Base-by-base conservation (phyloP, 2,113 vertebrate species). In the Alligator mississippiensis region DNA sequence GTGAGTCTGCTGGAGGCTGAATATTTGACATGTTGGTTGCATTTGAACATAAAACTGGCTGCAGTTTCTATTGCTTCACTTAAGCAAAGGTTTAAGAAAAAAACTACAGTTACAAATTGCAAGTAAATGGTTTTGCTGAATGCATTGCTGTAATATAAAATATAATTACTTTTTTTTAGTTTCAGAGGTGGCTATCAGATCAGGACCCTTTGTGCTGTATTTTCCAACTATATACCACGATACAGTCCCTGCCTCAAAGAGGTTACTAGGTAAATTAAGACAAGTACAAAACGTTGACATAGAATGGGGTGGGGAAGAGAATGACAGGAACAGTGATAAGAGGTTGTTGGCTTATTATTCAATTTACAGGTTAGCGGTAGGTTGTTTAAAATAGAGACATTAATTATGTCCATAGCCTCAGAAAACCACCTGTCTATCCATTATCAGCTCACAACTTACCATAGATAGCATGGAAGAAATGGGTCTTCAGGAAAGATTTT, bases 351-450 rank as follows among this genome's bases (percentile, higher is more conserved):
- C 10, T 24, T 78, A 11, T 68, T 84, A 24, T 83, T 59, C 82
- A 85, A 87, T 83, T 38, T 17, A 57, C 76, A 86, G 11, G 6
- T 76, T 84, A 92, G 68, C 77, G 57, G 18, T 38, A 9, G 15
- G 4, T 63, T 90, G 34, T 72, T 61, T 93, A 74, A 88, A 93
- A 78, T 14, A 80, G 13, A 55, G 30, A 16, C 0, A 1, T 84
- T 91, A 88, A 76, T 94, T 78, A 77, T 55, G 3, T 66, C 27
- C 6, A 1, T 12, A 54, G 61, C 80, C 62, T 94, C 86, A 4
- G 15, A 81, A 94, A 89, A 21, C 62, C 83, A 72, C 57, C 88
- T 95, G 85, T 72, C 72, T 91, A 5, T 72, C 76, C 72, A 80
- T 58, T 91, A 80, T 66, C 62, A 86, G 57, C 80, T 95, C 80